These are phyloP conservation scores for Electrophaes corylata DNA, from an alignment of 2,888 invertebrate species.

Conservation along the genomic window DNA sequence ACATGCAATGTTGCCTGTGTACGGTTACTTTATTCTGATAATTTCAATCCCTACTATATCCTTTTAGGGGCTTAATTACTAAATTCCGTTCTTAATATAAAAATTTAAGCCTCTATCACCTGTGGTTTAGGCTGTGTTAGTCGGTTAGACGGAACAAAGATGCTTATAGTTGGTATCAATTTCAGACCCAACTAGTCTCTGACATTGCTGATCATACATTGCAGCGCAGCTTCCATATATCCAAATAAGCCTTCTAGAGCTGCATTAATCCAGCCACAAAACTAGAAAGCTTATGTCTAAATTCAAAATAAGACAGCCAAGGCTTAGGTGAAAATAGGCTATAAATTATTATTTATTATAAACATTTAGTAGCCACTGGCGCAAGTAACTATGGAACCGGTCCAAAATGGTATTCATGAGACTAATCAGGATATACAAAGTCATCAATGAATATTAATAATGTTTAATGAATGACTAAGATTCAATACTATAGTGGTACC, in stretches of 20 bases:
- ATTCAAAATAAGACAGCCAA: background rate
- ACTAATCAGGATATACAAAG: slow-evolving; percentile 14
- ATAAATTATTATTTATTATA: background rate
- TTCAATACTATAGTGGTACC: background rate
- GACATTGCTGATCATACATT: no score
- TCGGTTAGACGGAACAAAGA: no score
- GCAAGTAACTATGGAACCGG: background rate
- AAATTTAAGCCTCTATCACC: no score
- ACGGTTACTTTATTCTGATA: no score
- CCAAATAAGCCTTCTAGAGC: background rate
- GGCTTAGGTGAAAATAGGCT: slow-evolving; percentile 2
- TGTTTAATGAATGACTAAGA: slow-evolving; percentile 17
- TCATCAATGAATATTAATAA: slow-evolving; percentile 22
- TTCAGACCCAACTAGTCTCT: no score
- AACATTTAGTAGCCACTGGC: background rate
- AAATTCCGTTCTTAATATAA: no score
- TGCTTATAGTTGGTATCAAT: no score
- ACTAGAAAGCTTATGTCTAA: slow-evolving; percentile 17
- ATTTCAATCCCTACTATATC: no score
- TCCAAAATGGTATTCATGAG: slow-evolving; percentile 12
- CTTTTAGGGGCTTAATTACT: no score
- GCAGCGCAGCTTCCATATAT: background rate
- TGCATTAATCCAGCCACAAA: slow-evolving; percentile 9
- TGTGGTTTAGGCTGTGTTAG: no score
- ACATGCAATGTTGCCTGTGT: no score